Percentiles rank a stretch among this genome's conserved stretches.
Conservation (phyloP, 2,888 invertebrate species). For the Aleiodes leptofemur region DNA sequence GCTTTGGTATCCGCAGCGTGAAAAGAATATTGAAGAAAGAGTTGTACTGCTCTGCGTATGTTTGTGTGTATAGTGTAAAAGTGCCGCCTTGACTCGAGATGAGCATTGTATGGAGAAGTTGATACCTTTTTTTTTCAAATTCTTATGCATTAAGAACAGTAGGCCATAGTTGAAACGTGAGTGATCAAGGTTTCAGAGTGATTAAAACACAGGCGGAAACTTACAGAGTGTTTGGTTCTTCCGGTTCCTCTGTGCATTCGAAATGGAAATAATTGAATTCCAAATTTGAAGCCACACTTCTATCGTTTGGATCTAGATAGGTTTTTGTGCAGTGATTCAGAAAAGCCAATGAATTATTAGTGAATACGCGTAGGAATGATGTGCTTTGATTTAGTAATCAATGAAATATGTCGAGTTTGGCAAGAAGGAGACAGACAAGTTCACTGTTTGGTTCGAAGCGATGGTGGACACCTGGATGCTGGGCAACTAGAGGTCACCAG, state of each 20-base stretch:
- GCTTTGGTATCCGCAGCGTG: conserved; percentile 44
- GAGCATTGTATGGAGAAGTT: conserved; percentile 70
- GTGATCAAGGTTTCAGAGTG: not conserved
- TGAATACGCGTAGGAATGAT: conserved; percentile 45
- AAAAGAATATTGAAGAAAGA: conserved; percentile 39
- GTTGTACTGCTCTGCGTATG: conserved; percentile 29
- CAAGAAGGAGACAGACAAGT: conserved; percentile 67
- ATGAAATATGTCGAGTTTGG: conserved; percentile 69
- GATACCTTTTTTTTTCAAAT: conserved; percentile 60
- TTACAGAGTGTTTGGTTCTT: not conserved
- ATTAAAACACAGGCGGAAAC: too few relatives aligned
- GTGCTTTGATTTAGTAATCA: conserved; percentile 50
- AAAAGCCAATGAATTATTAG: not conserved
- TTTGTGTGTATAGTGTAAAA: too few relatives aligned
- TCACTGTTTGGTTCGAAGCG: conserved; percentile 69
- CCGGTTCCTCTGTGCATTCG: not conserved
- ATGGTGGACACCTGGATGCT: conserved; percentile 74
- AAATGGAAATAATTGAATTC: not conserved
- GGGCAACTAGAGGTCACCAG: conserved; percentile 72
- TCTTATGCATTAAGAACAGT: too few relatives aligned
- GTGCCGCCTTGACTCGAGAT: conserved; percentile 50
- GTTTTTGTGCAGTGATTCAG: too few relatives aligned
- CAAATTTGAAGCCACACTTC: not conserved
- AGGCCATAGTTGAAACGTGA: too few relatives aligned
- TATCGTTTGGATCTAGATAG: too few relatives aligned